Conservation (phyloP, 1,140 invertebrate species). For the Brachionus angularis region DNA sequence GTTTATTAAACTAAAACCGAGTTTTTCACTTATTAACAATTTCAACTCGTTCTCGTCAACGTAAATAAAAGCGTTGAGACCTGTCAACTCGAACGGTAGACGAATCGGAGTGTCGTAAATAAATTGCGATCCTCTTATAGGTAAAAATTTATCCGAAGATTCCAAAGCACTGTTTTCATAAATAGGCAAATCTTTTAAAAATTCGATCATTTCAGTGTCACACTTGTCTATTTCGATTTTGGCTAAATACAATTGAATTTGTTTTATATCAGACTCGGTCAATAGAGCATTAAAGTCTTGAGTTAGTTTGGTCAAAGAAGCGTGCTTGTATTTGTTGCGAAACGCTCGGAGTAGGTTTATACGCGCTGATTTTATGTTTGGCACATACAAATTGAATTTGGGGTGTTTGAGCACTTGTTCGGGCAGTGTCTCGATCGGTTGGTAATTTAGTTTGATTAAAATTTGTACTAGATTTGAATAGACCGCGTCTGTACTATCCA, state of each 20-base stretch:
- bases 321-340: neutral
- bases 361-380: neutral
- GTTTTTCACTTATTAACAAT: slow-evolving; percentile 2
- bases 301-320: neutral
- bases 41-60: slow-evolving; percentile 14
- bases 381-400: slow-evolving; percentile 11
- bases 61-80: slow-evolving; percentile 7
- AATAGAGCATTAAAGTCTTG: slow-evolving; percentile 40
- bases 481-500: neutral
- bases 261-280: slow-evolving; percentile 12
- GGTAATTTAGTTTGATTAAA: slow-evolving; percentile 21
- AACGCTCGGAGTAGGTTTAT: slow-evolving; percentile 16
- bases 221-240: slow-evolving; percentile 1
- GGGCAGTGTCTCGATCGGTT: slow-evolving; percentile 9
- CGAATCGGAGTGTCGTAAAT: slow-evolving; percentile 38
- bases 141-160: slow-evolving; percentile 8
- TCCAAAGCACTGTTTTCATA: slow-evolving; percentile 35
- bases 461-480: slow-evolving; percentile 15
- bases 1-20: neutral
- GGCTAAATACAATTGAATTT: slow-evolving; percentile 16
- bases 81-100: slow-evolving; percentile 23
- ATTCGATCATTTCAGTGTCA: neutral
- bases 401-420: neutral
- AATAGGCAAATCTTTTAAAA: slow-evolving; percentile 37
- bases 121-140: neutral